Percentiles rank a stretch among this genome's conserved stretches.
Conservation (phyloP, 2,113 vertebrate genomes). For the Alces alces region DNA sequence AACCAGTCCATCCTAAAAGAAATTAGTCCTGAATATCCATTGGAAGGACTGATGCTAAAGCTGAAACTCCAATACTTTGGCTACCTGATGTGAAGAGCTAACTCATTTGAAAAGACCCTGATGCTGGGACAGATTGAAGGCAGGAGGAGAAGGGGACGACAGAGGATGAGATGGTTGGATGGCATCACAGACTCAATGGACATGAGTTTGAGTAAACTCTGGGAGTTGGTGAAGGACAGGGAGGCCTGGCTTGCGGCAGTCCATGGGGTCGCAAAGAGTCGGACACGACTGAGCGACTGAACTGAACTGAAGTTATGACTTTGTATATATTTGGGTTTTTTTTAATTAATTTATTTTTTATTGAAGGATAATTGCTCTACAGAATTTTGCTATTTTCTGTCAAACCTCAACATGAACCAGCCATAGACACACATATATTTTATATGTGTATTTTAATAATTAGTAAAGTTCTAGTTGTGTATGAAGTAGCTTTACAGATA, state of each 20-base stretch:
- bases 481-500: slow-evolving; percentile 26
- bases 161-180: background rate
- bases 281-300: background rate
- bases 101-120: background rate
- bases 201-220: background rate
- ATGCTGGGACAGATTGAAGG: background rate
- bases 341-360: background rate
- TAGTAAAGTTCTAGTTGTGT: slow-evolving; percentile 55
- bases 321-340: background rate
- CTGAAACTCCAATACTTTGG: background rate
- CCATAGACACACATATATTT: background rate
- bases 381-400: background rate
- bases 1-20: background rate
- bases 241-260: background rate
- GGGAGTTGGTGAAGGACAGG: background rate
- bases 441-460: slow-evolving; percentile 30
- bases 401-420: background rate
- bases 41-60: background rate
- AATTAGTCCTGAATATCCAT: background rate
- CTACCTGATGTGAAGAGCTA: background rate
- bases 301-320: background rate
- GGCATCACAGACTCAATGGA: background rate
- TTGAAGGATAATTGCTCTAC: background rate
- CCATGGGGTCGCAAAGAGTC: background rate
- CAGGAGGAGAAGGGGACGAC: background rate